phyloP scores from a whole-genome alignment of 1,140 invertebrate species.

The Drosophila busckii region DNA sequence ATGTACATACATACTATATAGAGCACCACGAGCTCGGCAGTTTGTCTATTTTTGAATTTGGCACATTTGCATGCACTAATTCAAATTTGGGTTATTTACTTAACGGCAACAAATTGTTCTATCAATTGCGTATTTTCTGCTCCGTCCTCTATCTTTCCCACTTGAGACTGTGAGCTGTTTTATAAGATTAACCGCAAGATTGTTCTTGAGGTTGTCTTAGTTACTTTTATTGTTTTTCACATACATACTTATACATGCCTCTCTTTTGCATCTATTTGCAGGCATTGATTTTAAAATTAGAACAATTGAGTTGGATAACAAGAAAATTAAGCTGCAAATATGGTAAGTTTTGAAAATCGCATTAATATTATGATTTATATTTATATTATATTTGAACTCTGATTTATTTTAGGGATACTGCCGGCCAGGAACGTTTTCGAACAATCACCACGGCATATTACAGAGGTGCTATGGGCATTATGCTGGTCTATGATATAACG shows the following conservation, averaged over 20 bases:
- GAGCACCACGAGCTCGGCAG: slow-evolving; percentile 34
- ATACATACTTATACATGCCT: slow-evolving; percentile 27
- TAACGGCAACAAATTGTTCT: slow-evolving; percentile 48
- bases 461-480: slow-evolving; percentile 99
- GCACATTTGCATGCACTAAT: slow-evolving; percentile 55
- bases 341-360: slow-evolving; percentile 83
- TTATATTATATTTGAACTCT: slow-evolving; percentile 1
- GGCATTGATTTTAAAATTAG: slow-evolving; percentile 99
- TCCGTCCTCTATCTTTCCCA: slow-evolving; percentile 4
- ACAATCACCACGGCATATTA: slow-evolving; percentile 99
- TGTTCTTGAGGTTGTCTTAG: too few relatives aligned
- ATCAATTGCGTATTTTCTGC: slow-evolving; percentile 57
- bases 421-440: slow-evolving; percentile 97
- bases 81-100: slow-evolving; percentile 61
- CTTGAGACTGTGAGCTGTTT: slow-evolving; percentile 1
- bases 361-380: background rate
- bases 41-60: slow-evolving; percentile 64
- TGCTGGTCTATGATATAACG: slow-evolving; percentile 99
- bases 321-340: slow-evolving; percentile 99
- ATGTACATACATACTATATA: too few relatives aligned
- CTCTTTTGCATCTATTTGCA: slow-evolving; percentile 80
- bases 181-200: slow-evolving; percentile 16
- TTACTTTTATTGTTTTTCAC: too few relatives aligned
- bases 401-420: slow-evolving; percentile 88
- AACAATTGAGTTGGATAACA: slow-evolving; percentile 98